These are phyloP conservation scores for Ophioninae sp. DNA, from an alignment of 2,888 invertebrate species.

Conservation along the genomic window DNA sequence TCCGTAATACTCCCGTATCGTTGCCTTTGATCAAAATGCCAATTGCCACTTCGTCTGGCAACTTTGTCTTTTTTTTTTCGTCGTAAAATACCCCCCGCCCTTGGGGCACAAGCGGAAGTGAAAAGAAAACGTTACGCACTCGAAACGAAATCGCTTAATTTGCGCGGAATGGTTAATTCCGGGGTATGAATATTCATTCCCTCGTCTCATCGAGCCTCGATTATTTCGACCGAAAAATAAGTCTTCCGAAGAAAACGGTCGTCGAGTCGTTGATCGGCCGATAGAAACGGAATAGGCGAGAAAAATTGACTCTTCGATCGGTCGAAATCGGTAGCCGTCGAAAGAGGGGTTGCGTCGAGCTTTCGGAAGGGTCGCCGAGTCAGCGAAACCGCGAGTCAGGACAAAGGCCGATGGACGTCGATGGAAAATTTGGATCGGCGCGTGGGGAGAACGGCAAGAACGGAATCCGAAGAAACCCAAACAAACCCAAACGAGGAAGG, in stretches of 20 bases:
- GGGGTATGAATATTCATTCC: constrained; percentile 11
- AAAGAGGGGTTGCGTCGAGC: not conserved
- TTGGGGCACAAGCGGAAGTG: not conserved
- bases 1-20: constrained; percentile 8
- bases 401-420: not conserved
- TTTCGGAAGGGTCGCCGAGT: too few relatives aligned
- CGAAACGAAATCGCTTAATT: not conserved
- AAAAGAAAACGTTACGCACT: not conserved
- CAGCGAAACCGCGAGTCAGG: too few relatives aligned
- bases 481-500: constrained; percentile 47
- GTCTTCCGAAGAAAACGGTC: not conserved
- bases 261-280: not conserved
- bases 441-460: too few relatives aligned
- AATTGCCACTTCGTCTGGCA: constrained; percentile 23
- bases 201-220: constrained; percentile 1
- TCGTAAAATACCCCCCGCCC: not conserved
- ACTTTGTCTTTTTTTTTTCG: constrained; percentile 11
- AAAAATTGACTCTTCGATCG: not conserved
- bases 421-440: constrained; percentile 5
- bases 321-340: not conserved
- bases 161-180: not conserved
- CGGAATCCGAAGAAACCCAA: too few relatives aligned
- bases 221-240: not conserved
- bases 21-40: constrained; percentile 21
- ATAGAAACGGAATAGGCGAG: not conserved